Percentiles rank a stretch among this genome's conserved stretches.
Conservation (phyloP, 2,888 invertebrate genomes). For the Agriotes lineatus region DNA sequence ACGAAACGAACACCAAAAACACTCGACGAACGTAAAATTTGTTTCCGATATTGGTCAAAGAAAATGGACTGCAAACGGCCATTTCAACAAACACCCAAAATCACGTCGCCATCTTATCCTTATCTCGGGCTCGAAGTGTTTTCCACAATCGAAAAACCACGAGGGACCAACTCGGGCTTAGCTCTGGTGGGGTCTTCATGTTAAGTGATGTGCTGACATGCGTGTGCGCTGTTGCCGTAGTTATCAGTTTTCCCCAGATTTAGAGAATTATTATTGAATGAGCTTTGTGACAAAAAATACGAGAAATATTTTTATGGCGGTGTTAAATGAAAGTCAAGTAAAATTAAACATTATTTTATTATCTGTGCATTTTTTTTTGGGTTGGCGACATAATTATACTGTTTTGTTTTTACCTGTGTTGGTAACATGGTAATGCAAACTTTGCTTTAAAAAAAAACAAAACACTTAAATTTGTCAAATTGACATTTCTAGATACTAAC, state of each 20-base stretch:
- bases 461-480: no score
- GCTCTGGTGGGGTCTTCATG: conserved; percentile 34
- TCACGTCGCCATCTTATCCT: conserved; percentile 64
- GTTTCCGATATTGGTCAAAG: conserved; percentile 51
- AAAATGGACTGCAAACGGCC: conserved; percentile 58
- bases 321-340: no score
- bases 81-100: conserved; percentile 59
- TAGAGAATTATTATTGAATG: no score
- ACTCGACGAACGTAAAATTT: conserved; percentile 40
- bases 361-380: no score
- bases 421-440: no score
- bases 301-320: no score
- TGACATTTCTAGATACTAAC: no score
- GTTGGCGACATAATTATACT: no score
- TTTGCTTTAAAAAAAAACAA: no score
- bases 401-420: no score
- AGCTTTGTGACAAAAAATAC: no score
- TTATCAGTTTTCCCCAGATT: background rate
- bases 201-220: background rate
- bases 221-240: conserved; percentile 8
- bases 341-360: no score
- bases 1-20: conserved; percentile 35
- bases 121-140: conserved; percentile 34
- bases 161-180: conserved; percentile 32
- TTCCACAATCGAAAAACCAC: conserved; percentile 41